Evolutionary conservation across 2,113 vertebrate species (phyloP), one percentile per base, ranked within the genome.

Genomic region (Gambusia affinis): DNA sequence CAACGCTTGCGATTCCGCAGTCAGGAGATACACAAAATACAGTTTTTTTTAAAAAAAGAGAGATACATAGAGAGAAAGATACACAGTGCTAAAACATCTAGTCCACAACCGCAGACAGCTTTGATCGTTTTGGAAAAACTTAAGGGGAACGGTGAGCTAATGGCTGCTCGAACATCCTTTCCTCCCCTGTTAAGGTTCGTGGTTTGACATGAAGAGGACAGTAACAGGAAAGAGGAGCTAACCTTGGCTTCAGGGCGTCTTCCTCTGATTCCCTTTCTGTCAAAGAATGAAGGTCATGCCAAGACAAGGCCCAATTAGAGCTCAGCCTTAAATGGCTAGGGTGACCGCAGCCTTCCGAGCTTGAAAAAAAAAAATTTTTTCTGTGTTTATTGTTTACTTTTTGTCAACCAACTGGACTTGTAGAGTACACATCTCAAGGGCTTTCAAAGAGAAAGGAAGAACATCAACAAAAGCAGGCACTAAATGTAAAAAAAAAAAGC

Each of bases 261-360:
- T 64, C 54, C 76, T 82, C 80, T 10, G 64, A 89, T 83, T 72
- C 78, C 35, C 65, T 54, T 67, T 78, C 87, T 93, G 91, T 93
- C 90, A 91, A 85, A 88, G 76, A 91, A 88, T 89, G 87, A 92
- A 93, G 91, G 90, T 92, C 92, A 89, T 60, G 76, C 77, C 37
- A 80, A 87, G 81, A 88, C 39, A 79, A 87, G 74, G 85, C 78
- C 89, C 90, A 92, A 92, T 91, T 93, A 92, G 73, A 85, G 22
- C 78, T 64, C 8, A 29, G 70, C 66, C 75, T 84, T 75, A 64
- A 61, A 78, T 24, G 72, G 75, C 77, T 51, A 75, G 72, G 83
- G 80, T 76, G 76, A 64, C 76, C 44, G 64, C 72, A 81, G 76
- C 60, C 47, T 64, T 63, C 57, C 8, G 37, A 67, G 77, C 82